Evolutionary conservation across 2,113 vertebrate genomes (phyloP).

Genomic region (Plecotus auritus): DNA sequence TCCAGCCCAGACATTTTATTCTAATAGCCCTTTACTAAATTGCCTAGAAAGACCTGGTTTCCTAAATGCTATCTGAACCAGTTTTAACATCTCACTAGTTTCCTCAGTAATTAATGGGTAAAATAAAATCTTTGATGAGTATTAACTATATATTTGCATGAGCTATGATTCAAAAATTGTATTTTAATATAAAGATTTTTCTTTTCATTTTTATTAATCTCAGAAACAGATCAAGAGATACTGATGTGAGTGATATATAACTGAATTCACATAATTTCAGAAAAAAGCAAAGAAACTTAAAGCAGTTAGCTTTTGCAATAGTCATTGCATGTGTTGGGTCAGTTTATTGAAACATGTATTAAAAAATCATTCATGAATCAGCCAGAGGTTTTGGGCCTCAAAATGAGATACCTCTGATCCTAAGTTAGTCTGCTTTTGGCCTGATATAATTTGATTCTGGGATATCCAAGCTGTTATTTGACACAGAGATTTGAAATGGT

Average conservation of each 20-base stretch:
- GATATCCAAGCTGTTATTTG: neutral
- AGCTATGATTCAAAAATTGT: constrained; percentile 13
- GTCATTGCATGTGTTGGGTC: neutral
- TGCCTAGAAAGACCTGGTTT: neutral
- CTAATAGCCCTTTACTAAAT: neutral
- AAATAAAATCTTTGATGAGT: constrained; percentile 7
- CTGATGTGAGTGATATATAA: neutral
- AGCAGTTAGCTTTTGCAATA: neutral
- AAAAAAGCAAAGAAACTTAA: neutral
- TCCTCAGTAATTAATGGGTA: neutral
- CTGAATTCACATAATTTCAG: neutral
- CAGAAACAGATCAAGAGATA: neutral
- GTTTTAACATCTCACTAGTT: neutral
- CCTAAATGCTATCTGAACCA: neutral
- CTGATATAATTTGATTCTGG: neutral
- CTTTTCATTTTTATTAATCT: neutral
- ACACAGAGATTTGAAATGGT: neutral
- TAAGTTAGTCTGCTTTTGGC: neutral
- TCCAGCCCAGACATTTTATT: neutral
- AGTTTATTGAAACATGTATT: neutral
- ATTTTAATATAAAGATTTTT: neutral
- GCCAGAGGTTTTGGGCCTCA: neutral
- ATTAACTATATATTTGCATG: neutral
- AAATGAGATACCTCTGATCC: neutral
- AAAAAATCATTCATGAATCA: neutral